Percentiles rank a stretch among this genome's conserved stretches.
Conservation (phyloP, 2,888 invertebrate species). For the Drosophila neonasuta region DNA sequence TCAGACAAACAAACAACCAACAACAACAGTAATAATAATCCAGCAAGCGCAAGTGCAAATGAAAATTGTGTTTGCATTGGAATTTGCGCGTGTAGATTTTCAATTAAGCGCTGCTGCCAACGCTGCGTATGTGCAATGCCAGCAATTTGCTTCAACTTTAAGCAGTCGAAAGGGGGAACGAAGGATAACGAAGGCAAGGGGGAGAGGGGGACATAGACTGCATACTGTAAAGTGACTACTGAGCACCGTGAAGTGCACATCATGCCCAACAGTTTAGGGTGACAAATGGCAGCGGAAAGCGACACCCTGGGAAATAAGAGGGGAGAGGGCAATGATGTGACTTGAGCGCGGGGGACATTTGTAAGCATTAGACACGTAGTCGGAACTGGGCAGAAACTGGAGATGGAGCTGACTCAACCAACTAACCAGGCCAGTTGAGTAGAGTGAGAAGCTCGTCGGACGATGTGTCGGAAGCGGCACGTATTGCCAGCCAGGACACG, state of each 20-base stretch:
- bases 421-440: neutral
- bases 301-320: constrained; percentile 22
- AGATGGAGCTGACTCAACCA: constrained; percentile 16
- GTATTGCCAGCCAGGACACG: constrained; percentile 55
- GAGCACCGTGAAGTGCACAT: constrained; percentile 39
- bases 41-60: constrained; percentile 42
- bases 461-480: constrained; percentile 59
- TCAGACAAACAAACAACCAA: constrained; percentile 28
- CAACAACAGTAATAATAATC: constrained; percentile 3
- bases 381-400: constrained; percentile 30
- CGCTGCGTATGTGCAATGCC: constrained; percentile 66
- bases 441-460: constrained; percentile 14
- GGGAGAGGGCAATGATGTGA: constrained; percentile 9
- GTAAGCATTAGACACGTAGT: constrained; percentile 66
- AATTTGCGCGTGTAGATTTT: constrained; percentile 67
- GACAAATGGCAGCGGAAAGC: constrained; percentile 50
- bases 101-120: constrained; percentile 55
- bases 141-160: constrained; percentile 36
- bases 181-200: neutral
- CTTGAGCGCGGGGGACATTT: constrained; percentile 55
- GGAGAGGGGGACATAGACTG: neutral
- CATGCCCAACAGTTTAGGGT: constrained; percentile 52
- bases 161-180: constrained; percentile 5
- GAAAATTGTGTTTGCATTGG: constrained; percentile 62
- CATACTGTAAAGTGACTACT: constrained; percentile 19